Base-by-base conservation (phyloP, 2,888 invertebrate species). In the Halictus ligatus region DNA sequence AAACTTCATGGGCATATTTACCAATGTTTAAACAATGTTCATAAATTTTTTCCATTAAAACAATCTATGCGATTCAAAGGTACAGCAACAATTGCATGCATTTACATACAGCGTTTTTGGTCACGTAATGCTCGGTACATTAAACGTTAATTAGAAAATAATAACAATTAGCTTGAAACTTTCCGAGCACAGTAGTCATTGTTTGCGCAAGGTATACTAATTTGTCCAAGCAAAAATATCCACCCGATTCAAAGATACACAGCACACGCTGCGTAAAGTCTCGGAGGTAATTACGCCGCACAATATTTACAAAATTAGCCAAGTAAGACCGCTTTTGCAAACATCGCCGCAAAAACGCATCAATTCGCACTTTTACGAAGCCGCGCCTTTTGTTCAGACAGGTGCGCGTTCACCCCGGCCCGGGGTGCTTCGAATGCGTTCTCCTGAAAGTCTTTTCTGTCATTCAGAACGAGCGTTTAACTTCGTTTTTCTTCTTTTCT, bases 401-500 rank as follows among this genome's bases (percentile, higher is more conserved):
- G 13, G 13, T 60, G 60, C 60, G 25, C 21, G 21, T 21, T 21
- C 8, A 21, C 54, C 21, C 48, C 21, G 21, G 8, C 2, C 8
- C 8, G 54, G 21, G 21, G 21, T 21, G 54, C 21, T 54, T 54
- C 60, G 60, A 25, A 60, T 13, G 60, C 29, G 67, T 67, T 67
- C 15, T 29, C 18, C 35, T 25, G 60, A 25, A 67, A 29, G 18
- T 67, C 67, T 67, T 67, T 67, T 35, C 67, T 67, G 29, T 67
- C 29, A 67, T 67, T 67, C 67, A 67, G 29, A 67, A 67, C 67
- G 29, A 67, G 35, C 67, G 8, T 67, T 67, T 67, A 67, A 67
- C 35, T 67, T 67, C 35, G 29, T 67, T 29, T 35, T 64, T 29
- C 35, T 64, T 18, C 21, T 50, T 21, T 7, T 54, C 67, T 35